phyloP scores from a whole-genome alignment of 2,888 invertebrate species.

The Harmothoe impar region DNA sequence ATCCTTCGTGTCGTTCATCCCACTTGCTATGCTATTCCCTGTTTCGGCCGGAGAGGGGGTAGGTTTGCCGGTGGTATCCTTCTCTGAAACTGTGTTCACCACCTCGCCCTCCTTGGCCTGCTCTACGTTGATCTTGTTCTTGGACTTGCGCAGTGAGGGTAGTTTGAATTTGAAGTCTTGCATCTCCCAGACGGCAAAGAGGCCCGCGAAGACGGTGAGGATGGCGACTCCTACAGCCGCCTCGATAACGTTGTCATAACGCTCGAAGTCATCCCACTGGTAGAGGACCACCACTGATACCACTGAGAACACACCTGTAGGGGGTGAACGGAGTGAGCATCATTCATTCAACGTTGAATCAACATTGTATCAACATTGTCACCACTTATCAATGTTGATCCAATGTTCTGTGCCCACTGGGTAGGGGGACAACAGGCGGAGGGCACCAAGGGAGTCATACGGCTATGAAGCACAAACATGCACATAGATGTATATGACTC shows the following conservation, averaged over 20 bases:
- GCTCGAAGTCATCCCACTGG: slow-evolving; percentile 6
- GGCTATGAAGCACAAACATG: too few species aligned
- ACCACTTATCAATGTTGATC: too few species aligned
- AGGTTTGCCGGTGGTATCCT: not conserved
- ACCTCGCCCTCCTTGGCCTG: slow-evolving; percentile 21
- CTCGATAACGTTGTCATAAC: slow-evolving; percentile 40
- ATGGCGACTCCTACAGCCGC: not conserved
- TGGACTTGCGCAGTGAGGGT: not conserved
- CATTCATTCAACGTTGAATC: too few species aligned
- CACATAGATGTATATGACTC: too few species aligned
- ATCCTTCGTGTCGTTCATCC: not conserved
- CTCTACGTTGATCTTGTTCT: slow-evolving; percentile 43
- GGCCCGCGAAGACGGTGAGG: slow-evolving; percentile 13
- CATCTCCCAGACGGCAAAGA: slow-evolving; percentile 48
- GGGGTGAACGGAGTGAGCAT: too few species aligned
- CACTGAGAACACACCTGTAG: not conserved
- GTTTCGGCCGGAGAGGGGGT: not conserved
- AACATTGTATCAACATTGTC: too few species aligned
- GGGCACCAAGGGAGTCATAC: too few species aligned
- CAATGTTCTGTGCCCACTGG: too few species aligned
- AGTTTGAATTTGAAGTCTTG: slow-evolving; percentile 33
- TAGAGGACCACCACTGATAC: slow-evolving; percentile 19
- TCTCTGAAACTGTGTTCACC: not conserved
- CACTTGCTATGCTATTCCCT: not conserved
- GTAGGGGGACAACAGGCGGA: too few species aligned